Evolutionary conservation across 2,888 invertebrate species (phyloP).

Genomic region (Rotaria magnacalcarata): DNA sequence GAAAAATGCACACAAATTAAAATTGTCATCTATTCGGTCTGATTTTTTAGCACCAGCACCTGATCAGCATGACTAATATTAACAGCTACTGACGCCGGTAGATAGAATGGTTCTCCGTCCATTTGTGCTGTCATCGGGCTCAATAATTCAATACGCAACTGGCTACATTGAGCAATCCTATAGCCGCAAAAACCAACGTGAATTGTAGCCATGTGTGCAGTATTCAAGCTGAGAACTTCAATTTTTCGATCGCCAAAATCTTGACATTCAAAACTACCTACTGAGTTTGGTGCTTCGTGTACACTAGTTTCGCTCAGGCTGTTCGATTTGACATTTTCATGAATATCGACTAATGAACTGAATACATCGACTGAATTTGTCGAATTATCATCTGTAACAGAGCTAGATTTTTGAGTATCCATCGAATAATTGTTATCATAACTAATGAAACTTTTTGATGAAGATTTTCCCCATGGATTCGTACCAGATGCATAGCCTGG

Average conservation of each 20-base stretch:
- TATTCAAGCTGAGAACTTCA: background rate
- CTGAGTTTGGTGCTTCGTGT: background rate
- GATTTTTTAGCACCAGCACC: background rate
- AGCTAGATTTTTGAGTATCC: too few relatives aligned
- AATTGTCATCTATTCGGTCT: background rate
- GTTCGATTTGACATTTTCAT: background rate
- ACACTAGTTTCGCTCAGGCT: accelerated
- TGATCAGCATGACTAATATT: background rate
- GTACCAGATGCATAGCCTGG: slow-evolving; percentile 28
- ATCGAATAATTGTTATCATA: background rate
- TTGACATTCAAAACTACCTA: background rate
- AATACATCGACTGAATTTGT: background rate
- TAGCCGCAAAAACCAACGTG: background rate
- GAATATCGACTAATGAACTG: background rate
- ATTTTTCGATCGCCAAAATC: background rate
- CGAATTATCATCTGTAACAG: too few relatives aligned
- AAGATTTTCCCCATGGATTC: slow-evolving; percentile 43
- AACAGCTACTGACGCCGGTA: background rate
- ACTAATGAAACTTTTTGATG: background rate
- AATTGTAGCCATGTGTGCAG: background rate
- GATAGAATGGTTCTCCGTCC: background rate
- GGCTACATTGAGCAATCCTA: background rate
- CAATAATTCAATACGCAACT: background rate
- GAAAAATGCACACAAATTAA: too few relatives aligned
- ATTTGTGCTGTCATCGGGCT: background rate